Evolutionary conservation across 2,113 vertebrate species (phyloP), one percentile per base, ranked within the genome.

Genomic region (Leptobrachium leishanense): DNA sequence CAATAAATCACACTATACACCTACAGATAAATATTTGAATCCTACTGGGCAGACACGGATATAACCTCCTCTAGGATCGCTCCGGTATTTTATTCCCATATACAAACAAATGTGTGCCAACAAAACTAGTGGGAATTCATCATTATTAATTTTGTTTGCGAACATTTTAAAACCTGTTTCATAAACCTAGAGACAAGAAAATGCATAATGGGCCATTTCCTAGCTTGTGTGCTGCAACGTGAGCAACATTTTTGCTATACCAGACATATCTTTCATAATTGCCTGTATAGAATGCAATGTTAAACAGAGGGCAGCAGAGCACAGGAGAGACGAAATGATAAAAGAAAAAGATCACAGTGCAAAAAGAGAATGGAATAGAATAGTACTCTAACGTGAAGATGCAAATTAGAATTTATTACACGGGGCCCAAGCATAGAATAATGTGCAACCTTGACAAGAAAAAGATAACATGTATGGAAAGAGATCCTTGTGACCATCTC

Each of bases 101-200:
- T 75, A 46, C 8, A 42, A 8, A 65, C 8, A 43, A 43, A 13
- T 31, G 3, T 65, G n/a, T 75, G 59, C 73, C 73, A 64, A 75
- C 59, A 40, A 63, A 65, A 65, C 62, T 75, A 75, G 62, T 63
- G 44, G 42, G 42, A 75, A 64, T 75, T 65, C 59, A 65, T 75
- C 62, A 73, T 73, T 73, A 73, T 59, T 59, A 43, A 73, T 73
- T 73, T 62, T 72, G 70, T 72, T 73, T 73, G 72, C 20, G 59
- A 75, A 75, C 59, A 75, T 20, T 75, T 75, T 75, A 75, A 64
- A 59, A 75, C 40, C 65, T 65, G 73, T 41, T 62, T 75, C 57
- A 12, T 62, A 74, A 75, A 75, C 72, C 54, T 43, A 6, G 54
- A 73, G 72, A 53, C 73, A 75, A 75, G 57, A 75, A 74, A 75